Base-by-base conservation (phyloP, 30 jellyfish, hydroid and myxozoan genomes). In the Euphysa ruthae region DNA sequence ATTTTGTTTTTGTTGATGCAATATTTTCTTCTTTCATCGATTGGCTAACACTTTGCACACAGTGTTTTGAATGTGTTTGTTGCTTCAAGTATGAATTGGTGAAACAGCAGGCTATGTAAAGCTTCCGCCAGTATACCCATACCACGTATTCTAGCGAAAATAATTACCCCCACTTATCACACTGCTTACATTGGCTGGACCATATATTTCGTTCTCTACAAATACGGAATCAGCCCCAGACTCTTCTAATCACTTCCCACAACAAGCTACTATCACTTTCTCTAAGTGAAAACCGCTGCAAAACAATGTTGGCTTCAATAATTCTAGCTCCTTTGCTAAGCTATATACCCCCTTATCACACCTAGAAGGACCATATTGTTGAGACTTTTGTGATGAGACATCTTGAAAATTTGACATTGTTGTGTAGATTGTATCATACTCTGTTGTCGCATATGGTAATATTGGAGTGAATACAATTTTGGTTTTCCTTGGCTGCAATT, bases 401-500 rank as follows among this genome's bases (percentile, higher is more conserved):
- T 52, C 65, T 63, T n/a, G 64, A n/a, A 51, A 54, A 62, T 70
- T 70, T 54, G 25, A 50, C 69, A 70, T 70, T n/a, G 80, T 76
- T 12, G 82, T 55, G 26, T 26, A 70, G 32, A 70, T 66, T 30
- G 77, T 70, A 25, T 70, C 72, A 42, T 70, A 70, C 77, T 70
- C 77, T 1, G 82, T 70, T 33, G 50, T 76, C 10, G 79, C 76
- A 55, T 12, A 70, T 52, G 79, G 82, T 18, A 70, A 30, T 2
- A 70, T 66, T 29, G 79, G 80, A 14, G 50, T 4, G 19, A 64
- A 64, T 0, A 42, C 77, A 38, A 32, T 62, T 66, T n/a, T n/a
- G n/a, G n/a, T n/a, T n/a, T n/a, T n/a, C n/a, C n/a, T n/a, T n/a
- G n/a, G n/a, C n/a, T n/a, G n/a, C n/a, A n/a, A n/a, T n/a, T n/a